Percentiles rank a stretch among this genome's conserved stretches.
These are phyloP conservation scores for Platycheirus rosarum DNA, from an alignment of 2,888 invertebrate species.

Conservation along the genomic window DNA sequence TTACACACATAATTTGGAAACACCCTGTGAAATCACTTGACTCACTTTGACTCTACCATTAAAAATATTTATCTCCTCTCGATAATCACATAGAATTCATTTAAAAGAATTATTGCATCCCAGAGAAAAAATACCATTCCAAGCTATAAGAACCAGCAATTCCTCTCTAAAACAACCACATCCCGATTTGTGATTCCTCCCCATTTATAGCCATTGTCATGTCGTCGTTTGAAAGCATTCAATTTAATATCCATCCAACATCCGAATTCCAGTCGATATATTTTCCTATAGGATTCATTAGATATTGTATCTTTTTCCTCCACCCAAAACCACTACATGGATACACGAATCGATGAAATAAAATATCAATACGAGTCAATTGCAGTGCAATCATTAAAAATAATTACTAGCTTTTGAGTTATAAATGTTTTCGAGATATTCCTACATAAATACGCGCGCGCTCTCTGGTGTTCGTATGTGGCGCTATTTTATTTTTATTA, in stretches of 20 bases:
- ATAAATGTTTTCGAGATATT: conserved; percentile 55
- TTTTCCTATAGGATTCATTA: conserved; percentile 18
- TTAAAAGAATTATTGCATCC: no score
- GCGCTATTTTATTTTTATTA: conserved; percentile 25
- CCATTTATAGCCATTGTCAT: neutral
- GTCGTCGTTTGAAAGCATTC: conserved; percentile 20
- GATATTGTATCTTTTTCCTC: conserved; percentile 27
- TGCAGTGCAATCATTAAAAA: conserved; percentile 72
- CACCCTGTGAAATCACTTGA: no score
- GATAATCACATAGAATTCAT: no score
- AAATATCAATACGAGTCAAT: conserved; percentile 62
- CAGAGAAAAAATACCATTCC: neutral
- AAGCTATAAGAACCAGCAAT: conserved; percentile 7
- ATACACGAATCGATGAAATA: neutral
- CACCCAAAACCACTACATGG: neutral
- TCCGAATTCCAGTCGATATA: neutral
- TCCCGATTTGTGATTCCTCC: conserved; percentile 43
- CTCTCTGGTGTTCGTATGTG: neutral
- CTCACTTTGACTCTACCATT: no score
- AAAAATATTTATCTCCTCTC: no score
- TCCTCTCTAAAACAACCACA: conserved; percentile 43
- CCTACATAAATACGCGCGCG: no score
- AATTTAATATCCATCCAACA: conserved; percentile 4
- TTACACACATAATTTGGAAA: no score
- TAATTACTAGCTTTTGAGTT: conserved; percentile 70